A percentile compares a stretch with the other conserved stretches of the same genome.
phyloP scores from a whole-genome alignment of 35 echinoderm and acorn worm genomes.

The Apostichopus japonicus region DNA sequence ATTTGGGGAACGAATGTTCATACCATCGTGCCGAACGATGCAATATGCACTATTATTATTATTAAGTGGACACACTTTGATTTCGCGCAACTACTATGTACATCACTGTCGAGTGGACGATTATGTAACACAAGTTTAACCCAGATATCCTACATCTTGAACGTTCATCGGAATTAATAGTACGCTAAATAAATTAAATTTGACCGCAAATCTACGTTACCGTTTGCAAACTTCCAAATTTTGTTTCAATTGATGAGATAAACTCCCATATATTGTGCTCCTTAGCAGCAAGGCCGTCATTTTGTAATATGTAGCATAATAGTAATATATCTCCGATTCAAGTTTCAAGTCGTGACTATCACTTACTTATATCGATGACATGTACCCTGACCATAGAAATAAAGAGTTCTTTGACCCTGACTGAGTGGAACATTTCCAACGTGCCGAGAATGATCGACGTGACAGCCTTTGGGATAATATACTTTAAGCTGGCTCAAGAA shows the following conservation, averaged over 20 bases:
- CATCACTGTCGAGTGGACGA: background rate
- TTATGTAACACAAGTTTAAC: background rate
- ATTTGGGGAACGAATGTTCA: too few species aligned
- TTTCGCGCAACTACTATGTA: background rate
- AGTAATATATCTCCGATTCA: background rate
- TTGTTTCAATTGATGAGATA: background rate
- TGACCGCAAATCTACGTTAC: background rate
- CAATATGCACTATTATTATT: too few species aligned
- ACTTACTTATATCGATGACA: too few species aligned
- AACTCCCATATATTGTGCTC: background rate
- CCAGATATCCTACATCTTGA: too few species aligned
- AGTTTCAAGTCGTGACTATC: background rate
- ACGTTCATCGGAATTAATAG: too few species aligned
- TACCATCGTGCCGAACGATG: too few species aligned
- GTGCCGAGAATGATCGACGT: too few species aligned
- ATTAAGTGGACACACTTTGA: background rate
- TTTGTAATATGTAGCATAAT: background rate
- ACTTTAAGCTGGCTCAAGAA: too few species aligned
- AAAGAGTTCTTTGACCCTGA: too few species aligned
- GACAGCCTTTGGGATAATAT: too few species aligned
- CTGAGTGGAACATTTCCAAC: too few species aligned
- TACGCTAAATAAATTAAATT: background rate
- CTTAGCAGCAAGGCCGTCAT: background rate
- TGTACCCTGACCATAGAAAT: too few species aligned
- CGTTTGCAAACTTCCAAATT: background rate